Percentiles rank a stretch among this genome's conserved stretches.
These are phyloP conservation scores for Vimba vimba DNA, from an alignment of 2,113 vertebrate genomes.

Conservation along the genomic window DNA sequence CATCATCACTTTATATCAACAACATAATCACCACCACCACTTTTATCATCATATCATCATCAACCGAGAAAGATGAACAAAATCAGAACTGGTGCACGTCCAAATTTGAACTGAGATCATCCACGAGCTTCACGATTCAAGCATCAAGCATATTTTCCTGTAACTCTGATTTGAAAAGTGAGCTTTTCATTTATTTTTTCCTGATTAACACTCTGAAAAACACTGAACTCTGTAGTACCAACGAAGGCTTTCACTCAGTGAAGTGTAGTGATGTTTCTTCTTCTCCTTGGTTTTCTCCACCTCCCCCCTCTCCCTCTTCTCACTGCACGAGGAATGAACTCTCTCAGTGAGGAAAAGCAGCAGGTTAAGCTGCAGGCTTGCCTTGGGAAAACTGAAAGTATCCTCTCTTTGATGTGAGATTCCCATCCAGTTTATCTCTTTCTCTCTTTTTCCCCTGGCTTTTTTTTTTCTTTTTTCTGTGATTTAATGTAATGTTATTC, in stretches of 20 bases:
- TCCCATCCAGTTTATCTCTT: conserved; percentile 31
- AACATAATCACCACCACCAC: too few relatives aligned
- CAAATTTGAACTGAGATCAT: not conserved
- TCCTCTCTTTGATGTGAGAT: conserved; percentile 56
- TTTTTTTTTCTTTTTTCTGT: not conserved
- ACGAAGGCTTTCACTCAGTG: conserved; percentile 58
- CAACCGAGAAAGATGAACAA: not conserved
- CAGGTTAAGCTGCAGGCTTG: conserved; percentile 52
- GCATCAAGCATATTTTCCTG: not conserved
- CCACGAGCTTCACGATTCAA: not conserved
- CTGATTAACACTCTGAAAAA: conserved; percentile 1
- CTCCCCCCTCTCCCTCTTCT: conserved; percentile 4
- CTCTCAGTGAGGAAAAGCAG: conserved; percentile 46
- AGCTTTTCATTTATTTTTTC: conserved; percentile 1
- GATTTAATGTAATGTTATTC: not conserved
- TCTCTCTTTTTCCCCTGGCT: not conserved
- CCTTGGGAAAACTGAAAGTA: conserved; percentile 54
- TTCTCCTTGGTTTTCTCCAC: conserved; percentile 36
- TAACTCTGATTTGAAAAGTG: not conserved
- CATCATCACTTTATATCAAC: too few relatives aligned
- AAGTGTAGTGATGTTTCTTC: conserved; percentile 46
- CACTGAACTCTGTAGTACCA: conserved; percentile 2
- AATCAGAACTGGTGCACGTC: not conserved
- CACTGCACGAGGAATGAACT: conserved; percentile 55
- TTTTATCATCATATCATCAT: too few relatives aligned